These are phyloP conservation scores for Psittacara wagleri DNA, from an alignment of 2,113 vertebrate species.

Conservation along the genomic window DNA sequence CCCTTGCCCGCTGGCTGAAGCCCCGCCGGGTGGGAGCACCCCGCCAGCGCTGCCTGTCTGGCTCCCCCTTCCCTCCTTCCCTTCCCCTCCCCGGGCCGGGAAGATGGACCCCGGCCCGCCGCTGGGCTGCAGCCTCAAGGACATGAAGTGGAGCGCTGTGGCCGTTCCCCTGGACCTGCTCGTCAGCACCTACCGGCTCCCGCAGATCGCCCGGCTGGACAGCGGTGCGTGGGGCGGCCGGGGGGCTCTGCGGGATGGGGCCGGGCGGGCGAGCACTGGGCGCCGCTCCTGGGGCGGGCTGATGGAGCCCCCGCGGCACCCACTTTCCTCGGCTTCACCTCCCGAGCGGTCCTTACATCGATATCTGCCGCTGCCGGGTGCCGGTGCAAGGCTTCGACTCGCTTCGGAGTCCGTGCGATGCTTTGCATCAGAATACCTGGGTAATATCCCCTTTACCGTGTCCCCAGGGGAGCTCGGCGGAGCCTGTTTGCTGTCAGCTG, in stretches of 20 bases:
- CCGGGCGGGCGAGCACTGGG: background rate
- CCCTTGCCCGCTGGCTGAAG: background rate
- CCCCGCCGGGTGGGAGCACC: background rate
- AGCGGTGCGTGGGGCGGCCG: constrained; percentile 44
- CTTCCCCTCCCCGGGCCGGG: background rate
- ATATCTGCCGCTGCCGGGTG: background rate
- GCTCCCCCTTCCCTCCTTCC: background rate
- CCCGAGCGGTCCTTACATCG: background rate
- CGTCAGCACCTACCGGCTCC: constrained; percentile 89
- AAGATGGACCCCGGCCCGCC: constrained; percentile 75
- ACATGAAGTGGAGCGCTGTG: constrained; percentile 91
- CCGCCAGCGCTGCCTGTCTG: background rate
- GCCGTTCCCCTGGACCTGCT: constrained; percentile 89
- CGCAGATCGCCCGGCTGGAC: constrained; percentile 85
- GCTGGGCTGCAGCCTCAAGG: constrained; percentile 84
- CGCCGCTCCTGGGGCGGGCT: background rate
- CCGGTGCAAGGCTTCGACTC: fast-evolving
- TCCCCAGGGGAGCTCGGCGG: background rate
- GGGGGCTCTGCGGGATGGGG: background rate
- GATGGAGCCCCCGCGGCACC: background rate
- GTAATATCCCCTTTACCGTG: fast-evolving
- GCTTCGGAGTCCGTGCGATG: background rate
- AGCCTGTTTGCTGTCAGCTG: background rate
- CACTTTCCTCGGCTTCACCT: background rate
- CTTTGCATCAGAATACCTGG: background rate